Percentiles rank a stretch among this genome's conserved stretches.
Conservation (phyloP, 2,113 vertebrate genomes). For the Ictidomys tridecemlineatus region DNA sequence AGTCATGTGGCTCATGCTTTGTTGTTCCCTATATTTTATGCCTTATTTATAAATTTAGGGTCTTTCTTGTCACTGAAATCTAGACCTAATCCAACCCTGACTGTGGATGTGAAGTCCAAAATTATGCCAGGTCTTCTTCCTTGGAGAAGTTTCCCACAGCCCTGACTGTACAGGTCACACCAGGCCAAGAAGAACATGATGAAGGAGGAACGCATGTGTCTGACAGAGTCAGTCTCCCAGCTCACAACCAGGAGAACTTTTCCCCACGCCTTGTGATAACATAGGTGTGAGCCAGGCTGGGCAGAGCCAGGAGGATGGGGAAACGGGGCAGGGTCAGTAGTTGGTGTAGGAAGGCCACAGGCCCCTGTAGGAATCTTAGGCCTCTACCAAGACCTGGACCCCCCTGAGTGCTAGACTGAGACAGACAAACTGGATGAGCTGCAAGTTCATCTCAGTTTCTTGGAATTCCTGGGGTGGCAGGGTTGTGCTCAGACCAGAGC, state of each 20-base stretch:
- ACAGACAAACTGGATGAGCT: neutral
- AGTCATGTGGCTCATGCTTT: neutral
- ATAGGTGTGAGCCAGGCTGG: neutral
- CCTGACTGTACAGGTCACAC: neutral
- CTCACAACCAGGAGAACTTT: neutral
- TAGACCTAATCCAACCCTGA: neutral
- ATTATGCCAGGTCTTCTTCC: neutral
- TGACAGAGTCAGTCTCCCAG: neutral
- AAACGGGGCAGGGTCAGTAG: too few species aligned
- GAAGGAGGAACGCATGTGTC: neutral
- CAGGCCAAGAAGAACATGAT: neutral
- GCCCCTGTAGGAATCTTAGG: neutral
- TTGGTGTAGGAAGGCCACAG: too few species aligned
- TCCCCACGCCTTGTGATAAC: neutral
- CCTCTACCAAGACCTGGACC: neutral
- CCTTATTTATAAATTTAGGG: neutral
- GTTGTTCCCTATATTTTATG: neutral
- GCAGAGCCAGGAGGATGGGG: too few species aligned
- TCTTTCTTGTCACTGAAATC: neutral
- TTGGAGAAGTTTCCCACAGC: neutral
- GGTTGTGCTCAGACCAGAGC: neutral
- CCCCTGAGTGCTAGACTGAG: neutral
- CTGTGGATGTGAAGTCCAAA: neutral
- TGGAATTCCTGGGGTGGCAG: neutral
- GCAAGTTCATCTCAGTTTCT: neutral